Conservation (phyloP, 2,888 invertebrate genomes). For the Sesia bembeciformis region DNA sequence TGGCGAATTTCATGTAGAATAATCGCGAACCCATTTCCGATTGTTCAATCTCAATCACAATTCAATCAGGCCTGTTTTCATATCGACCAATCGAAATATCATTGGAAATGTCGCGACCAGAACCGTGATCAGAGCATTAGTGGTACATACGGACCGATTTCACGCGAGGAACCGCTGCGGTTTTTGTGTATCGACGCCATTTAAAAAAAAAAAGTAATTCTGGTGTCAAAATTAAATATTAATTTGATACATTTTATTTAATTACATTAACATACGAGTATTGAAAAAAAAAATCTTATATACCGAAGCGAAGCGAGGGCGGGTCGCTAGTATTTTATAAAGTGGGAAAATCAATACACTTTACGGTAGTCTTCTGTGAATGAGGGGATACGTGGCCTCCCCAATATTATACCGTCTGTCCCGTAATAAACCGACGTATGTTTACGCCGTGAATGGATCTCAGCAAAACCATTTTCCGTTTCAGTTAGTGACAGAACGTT, state of each 20-base stretch:
- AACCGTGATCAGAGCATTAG: slow-evolving; percentile 2
- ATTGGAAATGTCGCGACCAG: slow-evolving; percentile 44
- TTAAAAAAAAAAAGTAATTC: too few relatives aligned
- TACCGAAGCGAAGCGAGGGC: too few relatives aligned
- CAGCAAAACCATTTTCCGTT: slow-evolving; percentile 26
- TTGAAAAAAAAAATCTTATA: too few relatives aligned
- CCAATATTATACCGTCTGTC: too few relatives aligned
- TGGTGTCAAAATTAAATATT: too few relatives aligned
- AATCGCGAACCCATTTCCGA: slow-evolving; percentile 16
- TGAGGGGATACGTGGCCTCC: too few relatives aligned
- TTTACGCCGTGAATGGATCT: slow-evolving; percentile 22
- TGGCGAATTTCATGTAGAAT: slow-evolving; percentile 4
- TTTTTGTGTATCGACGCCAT: not conserved
- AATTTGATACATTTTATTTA: too few relatives aligned
- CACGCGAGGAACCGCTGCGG: not conserved
- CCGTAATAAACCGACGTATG: slow-evolving; percentile 2
- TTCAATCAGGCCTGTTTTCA: slow-evolving; percentile 51
- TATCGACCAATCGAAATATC: slow-evolving; percentile 47
- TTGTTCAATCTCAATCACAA: slow-evolving; percentile 40
- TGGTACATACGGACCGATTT: not conserved
- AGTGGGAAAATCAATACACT: too few relatives aligned
- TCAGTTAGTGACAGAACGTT: slow-evolving; percentile 9
- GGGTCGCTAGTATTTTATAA: too few relatives aligned
- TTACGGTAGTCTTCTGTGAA: too few relatives aligned
- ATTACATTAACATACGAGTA: too few relatives aligned